Evolutionary conservation across 2,113 vertebrate genomes (phyloP).

Genomic region (Mirounga angustirostris): DNA sequence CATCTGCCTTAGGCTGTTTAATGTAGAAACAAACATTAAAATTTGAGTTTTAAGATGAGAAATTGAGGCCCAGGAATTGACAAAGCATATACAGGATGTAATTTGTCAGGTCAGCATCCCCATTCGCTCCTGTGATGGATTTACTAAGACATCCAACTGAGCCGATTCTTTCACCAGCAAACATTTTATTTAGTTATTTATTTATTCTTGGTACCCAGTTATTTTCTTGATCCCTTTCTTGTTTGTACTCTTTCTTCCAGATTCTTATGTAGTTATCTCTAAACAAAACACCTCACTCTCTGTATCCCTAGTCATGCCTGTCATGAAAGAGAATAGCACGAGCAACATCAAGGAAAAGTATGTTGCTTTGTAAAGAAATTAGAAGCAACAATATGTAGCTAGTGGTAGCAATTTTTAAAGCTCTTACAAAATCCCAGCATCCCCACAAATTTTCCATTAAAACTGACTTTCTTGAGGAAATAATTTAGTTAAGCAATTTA

Average conservation of each 20-base stretch:
- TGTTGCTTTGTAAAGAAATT: not conserved
- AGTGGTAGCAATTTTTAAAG: slow-evolving; percentile 21
- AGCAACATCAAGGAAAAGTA: not conserved
- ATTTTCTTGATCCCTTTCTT: not conserved
- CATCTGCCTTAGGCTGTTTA: not conserved
- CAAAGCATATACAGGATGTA: too few relatives aligned
- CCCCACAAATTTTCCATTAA: not conserved
- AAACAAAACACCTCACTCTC: not conserved
- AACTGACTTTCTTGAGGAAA: slow-evolving; percentile 45
- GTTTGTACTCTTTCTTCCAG: not conserved
- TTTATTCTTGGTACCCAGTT: not conserved
- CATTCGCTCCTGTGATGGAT: not conserved
- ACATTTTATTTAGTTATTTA: not conserved
- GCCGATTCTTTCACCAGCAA: not conserved
- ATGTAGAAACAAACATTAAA: not conserved
- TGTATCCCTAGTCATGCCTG: not conserved
- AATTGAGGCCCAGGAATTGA: not conserved
- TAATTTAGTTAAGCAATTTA: slow-evolving; percentile 31
- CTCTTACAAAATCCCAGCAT: not conserved
- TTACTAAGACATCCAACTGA: not conserved
- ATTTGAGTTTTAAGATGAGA: not conserved
- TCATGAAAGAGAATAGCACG: not conserved
- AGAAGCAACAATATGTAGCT: not conserved
- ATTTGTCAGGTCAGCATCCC: not conserved
- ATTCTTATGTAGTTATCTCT: not conserved